A percentile compares a stretch with the other conserved stretches of the same genome.
Conservation (phyloP, 2,797 vertebrate genomes). For the Varecia variegata region DNA sequence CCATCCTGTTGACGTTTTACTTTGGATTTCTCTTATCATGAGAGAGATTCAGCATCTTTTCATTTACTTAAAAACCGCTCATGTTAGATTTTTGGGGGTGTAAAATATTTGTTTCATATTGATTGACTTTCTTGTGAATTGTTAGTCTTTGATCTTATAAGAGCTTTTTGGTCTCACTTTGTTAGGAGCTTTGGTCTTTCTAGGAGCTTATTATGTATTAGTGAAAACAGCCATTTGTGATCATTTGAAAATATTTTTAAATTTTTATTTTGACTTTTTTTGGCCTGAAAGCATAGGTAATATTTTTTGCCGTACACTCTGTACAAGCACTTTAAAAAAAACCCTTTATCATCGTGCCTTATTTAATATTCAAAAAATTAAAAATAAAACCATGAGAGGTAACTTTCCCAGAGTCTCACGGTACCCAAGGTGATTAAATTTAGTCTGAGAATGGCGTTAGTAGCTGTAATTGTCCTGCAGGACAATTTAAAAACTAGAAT, state of each 20-base stretch:
- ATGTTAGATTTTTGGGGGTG: background rate
- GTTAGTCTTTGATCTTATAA: background rate
- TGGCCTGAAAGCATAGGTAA: background rate
- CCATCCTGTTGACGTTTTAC: background rate
- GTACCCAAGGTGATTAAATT: constrained; percentile 57
- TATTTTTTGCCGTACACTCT: background rate
- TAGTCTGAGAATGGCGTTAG: constrained; percentile 72
- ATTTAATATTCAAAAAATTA: background rate
- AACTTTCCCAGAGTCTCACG: background rate
- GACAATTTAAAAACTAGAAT: constrained; percentile 78
- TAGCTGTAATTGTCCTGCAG: constrained; percentile 79
- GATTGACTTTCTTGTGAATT: background rate
- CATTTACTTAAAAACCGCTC: background rate
- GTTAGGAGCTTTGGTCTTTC: background rate
- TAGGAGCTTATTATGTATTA: background rate
- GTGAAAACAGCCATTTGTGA: background rate
- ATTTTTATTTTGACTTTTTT: background rate
- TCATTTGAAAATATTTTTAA: background rate
- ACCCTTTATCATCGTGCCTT: background rate
- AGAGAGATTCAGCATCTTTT: background rate
- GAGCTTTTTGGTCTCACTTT: background rate
- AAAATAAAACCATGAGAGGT: background rate
- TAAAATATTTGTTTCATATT: background rate
- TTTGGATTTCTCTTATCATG: background rate
- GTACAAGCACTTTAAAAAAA: background rate